phyloP scores from a whole-genome alignment of 2,888 invertebrate genomes.

The Xanthostigma xanthostigma region DNA sequence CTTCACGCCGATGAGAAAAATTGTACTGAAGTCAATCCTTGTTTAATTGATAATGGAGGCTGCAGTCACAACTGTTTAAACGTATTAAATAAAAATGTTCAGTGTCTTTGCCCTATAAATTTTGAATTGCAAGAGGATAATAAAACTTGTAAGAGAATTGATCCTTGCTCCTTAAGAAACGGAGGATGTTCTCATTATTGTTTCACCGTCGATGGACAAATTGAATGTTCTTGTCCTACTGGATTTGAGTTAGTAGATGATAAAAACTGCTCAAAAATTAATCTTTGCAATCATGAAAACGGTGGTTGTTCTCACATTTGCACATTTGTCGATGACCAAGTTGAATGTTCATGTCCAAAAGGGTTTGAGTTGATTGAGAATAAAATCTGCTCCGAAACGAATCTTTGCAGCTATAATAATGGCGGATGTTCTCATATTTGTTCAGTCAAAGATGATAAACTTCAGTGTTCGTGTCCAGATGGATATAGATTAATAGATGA shows the following conservation, averaged over 20 bases:
- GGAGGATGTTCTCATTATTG: slow-evolving; percentile 51
- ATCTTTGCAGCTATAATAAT: slow-evolving; percentile 26
- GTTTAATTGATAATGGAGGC: slow-evolving; percentile 28
- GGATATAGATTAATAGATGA: too few relatives aligned
- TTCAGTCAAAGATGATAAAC: too few relatives aligned
- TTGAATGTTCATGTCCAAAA: too few relatives aligned
- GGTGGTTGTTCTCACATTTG: slow-evolving; percentile 33
- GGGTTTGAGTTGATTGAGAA: slow-evolving; percentile 24
- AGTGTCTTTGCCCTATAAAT: slow-evolving; percentile 27
- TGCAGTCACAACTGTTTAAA: slow-evolving; percentile 27
- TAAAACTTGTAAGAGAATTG: slow-evolving; percentile 13
- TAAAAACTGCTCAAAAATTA: slow-evolving; percentile 25
- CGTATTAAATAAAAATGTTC: slow-evolving; percentile 22
- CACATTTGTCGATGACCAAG: slow-evolving; percentile 17
- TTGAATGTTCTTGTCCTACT: slow-evolving; percentile 32
- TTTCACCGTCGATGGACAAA: slow-evolving; percentile 33
- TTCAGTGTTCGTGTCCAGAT: too few relatives aligned
- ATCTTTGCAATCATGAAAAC: slow-evolving; percentile 28
- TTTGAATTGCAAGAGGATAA: slow-evolving; percentile 20
- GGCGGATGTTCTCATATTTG: slow-evolving; percentile 23
- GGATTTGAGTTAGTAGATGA: slow-evolving; percentile 27
- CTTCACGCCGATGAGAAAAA: slow-evolving; percentile 18
- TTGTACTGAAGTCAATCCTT: slow-evolving; percentile 20
- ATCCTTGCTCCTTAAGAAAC: slow-evolving; percentile 33
- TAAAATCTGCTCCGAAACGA: slow-evolving; percentile 14